Percentiles rank a stretch among this genome's conserved stretches.
phyloP scores from a whole-genome alignment of 2,113 vertebrate species.

The Haplochromis burtoni region DNA sequence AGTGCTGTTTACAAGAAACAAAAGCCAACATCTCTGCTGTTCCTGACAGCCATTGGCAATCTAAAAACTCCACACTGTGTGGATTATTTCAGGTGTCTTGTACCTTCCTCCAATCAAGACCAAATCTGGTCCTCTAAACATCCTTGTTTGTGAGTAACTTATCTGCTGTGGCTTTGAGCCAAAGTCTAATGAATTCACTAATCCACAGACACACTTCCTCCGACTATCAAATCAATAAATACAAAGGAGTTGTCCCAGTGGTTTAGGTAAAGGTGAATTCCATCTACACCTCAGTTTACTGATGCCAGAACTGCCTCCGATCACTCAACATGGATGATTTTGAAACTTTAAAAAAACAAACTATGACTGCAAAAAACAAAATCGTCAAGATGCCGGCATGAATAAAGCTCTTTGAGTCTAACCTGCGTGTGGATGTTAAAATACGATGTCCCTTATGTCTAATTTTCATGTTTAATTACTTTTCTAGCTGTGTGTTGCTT shows the following conservation, averaged over 20 bases:
- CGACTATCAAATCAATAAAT: background rate
- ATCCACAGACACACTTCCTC: background rate
- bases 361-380: accelerated
- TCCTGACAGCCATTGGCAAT: background rate
- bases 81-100: background rate
- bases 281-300: background rate
- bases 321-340: background rate
- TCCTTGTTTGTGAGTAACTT: slow-evolving; percentile 4
- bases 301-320: background rate
- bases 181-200: background rate
- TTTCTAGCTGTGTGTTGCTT: background rate
- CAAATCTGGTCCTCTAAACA: background rate
- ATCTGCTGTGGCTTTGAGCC: slow-evolving; percentile 2
- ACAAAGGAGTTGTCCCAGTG: background rate
- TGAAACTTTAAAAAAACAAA: background rate
- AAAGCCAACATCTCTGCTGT: background rate
- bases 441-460: background rate
- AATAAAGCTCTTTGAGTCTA: background rate
- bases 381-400: background rate
- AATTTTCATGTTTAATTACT: background rate
- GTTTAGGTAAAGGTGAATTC: background rate
- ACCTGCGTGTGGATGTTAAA: background rate
- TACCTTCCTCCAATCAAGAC: background rate
- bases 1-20: background rate
- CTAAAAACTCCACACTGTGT: background rate